Evolutionary conservation across 2,797 vertebrate species (phyloP).

Genomic region (Neopelma chrysocephalum): DNA sequence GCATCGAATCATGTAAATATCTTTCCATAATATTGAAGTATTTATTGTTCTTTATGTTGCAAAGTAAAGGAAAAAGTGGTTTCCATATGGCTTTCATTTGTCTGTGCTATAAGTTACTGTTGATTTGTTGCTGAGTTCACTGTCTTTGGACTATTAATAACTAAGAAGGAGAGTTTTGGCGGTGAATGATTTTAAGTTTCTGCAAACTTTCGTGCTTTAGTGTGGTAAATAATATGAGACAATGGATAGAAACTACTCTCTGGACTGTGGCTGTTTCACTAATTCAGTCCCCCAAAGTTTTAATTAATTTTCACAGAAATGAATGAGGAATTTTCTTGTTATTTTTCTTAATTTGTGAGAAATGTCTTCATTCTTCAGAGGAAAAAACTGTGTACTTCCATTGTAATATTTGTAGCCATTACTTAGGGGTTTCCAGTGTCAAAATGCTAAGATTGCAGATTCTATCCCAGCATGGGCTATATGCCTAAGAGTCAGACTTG

Average conservation of each 20-base stretch:
- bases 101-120: neutral
- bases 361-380: neutral
- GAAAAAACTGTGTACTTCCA: neutral
- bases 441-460: neutral
- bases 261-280: neutral
- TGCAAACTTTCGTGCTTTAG: neutral
- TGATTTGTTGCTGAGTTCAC: neutral
- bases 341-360: neutral
- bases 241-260: neutral
- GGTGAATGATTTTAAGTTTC: neutral
- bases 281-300: neutral
- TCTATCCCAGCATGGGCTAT: neutral
- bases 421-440: neutral
- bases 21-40: neutral
- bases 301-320: constrained; percentile 2
- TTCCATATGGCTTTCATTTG: neutral
- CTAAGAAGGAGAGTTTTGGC: neutral
- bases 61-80: neutral
- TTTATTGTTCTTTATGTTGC: neutral
- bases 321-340: neutral
- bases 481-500: neutral
- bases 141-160: neutral
- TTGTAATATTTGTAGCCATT: neutral
- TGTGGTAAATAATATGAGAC: neutral
- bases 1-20: neutral